These are phyloP conservation scores for Piprites chloris DNA, from an alignment of 2,113 vertebrate species.

Conservation along the genomic window DNA sequence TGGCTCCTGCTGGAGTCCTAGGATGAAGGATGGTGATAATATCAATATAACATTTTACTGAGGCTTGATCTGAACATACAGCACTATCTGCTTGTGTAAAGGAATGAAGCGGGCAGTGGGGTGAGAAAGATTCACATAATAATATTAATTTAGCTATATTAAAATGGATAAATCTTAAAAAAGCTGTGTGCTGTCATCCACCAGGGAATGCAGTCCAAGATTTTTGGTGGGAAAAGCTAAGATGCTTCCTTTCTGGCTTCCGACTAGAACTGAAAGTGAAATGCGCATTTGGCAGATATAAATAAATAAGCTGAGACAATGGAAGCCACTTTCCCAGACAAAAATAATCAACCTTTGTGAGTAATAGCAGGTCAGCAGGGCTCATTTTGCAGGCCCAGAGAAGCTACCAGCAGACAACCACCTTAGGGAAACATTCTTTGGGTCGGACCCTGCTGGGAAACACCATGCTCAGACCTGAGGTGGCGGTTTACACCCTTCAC, in stretches of 20 bases:
- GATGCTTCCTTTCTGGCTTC: neutral
- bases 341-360: conserved; percentile 24
- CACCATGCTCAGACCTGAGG: neutral
- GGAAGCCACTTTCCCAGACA: conserved; percentile 20
- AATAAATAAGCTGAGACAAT: conserved; percentile 41
- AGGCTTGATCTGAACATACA: neutral
- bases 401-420: neutral
- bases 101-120: neutral
- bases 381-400: neutral
- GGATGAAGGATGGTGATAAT: neutral
- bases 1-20: neutral
- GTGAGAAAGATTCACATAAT: neutral
- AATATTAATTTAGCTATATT: neutral
- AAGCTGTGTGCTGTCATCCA: neutral
- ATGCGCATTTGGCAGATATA: neutral
- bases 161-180: neutral
- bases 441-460: neutral
- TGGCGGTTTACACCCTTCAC: neutral
- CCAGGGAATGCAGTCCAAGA: neutral
- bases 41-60: neutral
- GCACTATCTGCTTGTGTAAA: neutral
- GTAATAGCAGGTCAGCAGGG: neutral
- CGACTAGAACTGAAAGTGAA: neutral
- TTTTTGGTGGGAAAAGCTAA: neutral
- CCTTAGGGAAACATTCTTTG: neutral